A percentile compares a stretch with the other conserved stretches of the same genome.
Evolutionary conservation across 2,797 vertebrate genomes (phyloP).

Genomic region (Lagorchestes hirsutus): DNA sequence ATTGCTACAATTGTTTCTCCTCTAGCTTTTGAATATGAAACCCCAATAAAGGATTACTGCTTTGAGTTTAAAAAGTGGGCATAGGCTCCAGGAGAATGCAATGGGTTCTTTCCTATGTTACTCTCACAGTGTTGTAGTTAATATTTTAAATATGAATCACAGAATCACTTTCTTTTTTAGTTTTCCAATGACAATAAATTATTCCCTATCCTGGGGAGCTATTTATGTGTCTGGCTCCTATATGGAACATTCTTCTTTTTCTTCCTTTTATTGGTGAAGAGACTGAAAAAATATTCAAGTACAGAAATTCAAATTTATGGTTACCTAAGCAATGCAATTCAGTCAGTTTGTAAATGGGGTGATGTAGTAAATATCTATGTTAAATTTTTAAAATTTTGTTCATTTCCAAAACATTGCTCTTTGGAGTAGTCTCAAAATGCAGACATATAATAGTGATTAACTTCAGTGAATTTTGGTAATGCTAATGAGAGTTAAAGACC

Average conservation of each 20-base stretch:
- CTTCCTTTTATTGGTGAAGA: conserved; percentile 61
- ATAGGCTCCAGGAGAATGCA: not conserved
- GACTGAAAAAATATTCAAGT: conserved; percentile 72
- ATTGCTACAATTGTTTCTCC: not conserved
- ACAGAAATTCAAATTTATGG: conserved; percentile 73
- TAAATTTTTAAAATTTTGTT: conserved; percentile 70
- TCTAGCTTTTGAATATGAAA: conserved; percentile 18
- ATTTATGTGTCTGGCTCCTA: conserved; percentile 66
- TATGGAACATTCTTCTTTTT: conserved; percentile 63
- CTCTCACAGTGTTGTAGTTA: conserved; percentile 38
- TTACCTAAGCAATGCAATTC: conserved; percentile 71
- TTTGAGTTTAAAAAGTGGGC: not conserved
- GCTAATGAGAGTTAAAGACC: too few relatives aligned
- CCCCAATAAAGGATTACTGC: not conserved
- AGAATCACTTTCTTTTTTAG: conserved; percentile 25
- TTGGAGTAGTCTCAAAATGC: conserved; percentile 64
- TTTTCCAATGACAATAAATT: conserved; percentile 59
- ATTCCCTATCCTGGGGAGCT: conserved; percentile 56
- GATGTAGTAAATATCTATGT: conserved; percentile 71
- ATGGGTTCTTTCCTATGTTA: conserved; percentile 16
- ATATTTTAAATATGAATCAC: conserved; percentile 68
- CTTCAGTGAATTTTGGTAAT: conserved; percentile 49
- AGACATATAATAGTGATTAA: conserved; percentile 64
- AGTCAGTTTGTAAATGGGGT: conserved; percentile 75
- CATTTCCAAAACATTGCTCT: conserved; percentile 65